Base-by-base conservation (phyloP, 1,140 invertebrate genomes). In the Lucilia cuprina region DNA sequence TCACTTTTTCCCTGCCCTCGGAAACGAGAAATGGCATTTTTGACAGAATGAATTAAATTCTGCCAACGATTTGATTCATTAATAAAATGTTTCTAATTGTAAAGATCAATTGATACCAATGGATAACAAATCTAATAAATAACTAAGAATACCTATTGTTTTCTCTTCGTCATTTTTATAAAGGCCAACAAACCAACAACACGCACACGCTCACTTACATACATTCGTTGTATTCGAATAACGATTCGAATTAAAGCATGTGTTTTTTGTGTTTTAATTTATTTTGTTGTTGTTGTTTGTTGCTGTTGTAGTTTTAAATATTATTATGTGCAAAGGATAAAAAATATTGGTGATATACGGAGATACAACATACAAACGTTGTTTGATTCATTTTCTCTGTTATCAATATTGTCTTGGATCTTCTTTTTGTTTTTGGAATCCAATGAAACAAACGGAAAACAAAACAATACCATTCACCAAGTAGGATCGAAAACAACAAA, bases 281-380 rank as follows among this genome's bases (percentile, higher is more conserved):
- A 5, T 49, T 80, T 80, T 49, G n/a, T 80, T 80, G 19, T 80
- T 80, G 75, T 49, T 19, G 34, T 80, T 80, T 50, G 75, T 49
- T 19, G 34, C 49, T 80, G n/a, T 17, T 78, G 10, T 78, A n/a
- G 55, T 70, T 21, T 19, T 19, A 70, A 70, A 70, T 21, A 25
- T 19, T 10, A 70, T 10, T 21, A 70, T 70, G 65, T 21, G 65
- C n/a, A 50, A 78, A 80, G 77, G 41, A 80, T 77, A 77, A 5
- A 41, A 41, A 41, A n/a, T 9, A 77, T n/a, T 77, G 34, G 5
- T 8, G 7, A 21, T 30, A n/a, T 13, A 77, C 14, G 47, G 9
- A 75, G 2, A 70, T n/a, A 70, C 65, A 70, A 70, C 21, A n/a
- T 21, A 5, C n/a, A n/a, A n/a, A n/a, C n/a, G 21, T 70, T 19